These are phyloP conservation scores for Spea multiplicata DNA, from an alignment of 2,113 vertebrate genomes.

Conservation along the genomic window DNA sequence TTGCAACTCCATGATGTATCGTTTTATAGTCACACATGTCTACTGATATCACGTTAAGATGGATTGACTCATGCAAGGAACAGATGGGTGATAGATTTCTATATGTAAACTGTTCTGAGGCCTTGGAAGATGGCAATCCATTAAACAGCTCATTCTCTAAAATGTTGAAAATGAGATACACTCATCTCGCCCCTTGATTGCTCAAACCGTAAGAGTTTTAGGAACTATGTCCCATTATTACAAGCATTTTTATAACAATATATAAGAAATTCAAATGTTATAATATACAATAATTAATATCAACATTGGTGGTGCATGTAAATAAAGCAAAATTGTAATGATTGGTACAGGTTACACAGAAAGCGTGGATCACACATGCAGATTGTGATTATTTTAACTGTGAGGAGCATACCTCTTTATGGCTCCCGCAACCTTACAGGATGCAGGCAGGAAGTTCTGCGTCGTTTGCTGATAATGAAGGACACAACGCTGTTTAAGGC, in stretches of 20 bases:
- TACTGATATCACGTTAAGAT: constrained; percentile 47
- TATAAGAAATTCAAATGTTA: neutral
- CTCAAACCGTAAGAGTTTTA: neutral
- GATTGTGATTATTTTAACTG: no score
- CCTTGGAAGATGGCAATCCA: constrained; percentile 45
- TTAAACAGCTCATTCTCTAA: constrained; percentile 40
- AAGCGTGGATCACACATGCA: no score
- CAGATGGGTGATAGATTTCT: constrained; percentile 47
- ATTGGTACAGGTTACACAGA: no score
- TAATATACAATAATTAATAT: neutral
- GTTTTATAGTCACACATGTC: constrained; percentile 32
- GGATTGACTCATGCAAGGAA: constrained; percentile 37
- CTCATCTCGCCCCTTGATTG: constrained; percentile 30
- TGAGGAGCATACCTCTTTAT: no score
- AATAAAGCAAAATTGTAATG: no score
- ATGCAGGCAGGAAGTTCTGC: no score
- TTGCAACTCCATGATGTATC: constrained; percentile 31
- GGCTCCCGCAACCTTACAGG: no score
- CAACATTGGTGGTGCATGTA: no score
- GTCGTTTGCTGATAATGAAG: no score
- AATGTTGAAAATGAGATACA: constrained; percentile 29
- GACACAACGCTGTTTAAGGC: no score
- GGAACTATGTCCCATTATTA: neutral
- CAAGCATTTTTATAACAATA: neutral
- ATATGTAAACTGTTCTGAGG: constrained; percentile 43